Evolutionary conservation across 2,113 vertebrate species (phyloP).

Genomic region (Rhabdomys dilectus): DNA sequence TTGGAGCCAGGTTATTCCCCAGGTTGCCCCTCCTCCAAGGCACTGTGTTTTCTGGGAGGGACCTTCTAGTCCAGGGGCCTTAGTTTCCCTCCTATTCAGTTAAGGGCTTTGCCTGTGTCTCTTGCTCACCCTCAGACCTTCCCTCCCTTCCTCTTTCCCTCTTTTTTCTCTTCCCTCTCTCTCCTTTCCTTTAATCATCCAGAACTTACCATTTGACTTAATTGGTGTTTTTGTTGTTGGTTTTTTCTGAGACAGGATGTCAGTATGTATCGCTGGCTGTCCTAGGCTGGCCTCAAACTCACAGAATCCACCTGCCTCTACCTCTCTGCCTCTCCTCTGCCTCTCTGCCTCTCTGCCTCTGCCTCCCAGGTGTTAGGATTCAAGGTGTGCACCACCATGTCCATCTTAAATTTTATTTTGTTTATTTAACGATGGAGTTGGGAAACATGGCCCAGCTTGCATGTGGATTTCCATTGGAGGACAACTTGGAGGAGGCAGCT

Average conservation of each 20-base stretch:
- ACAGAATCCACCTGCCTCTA: background rate
- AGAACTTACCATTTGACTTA: background rate
- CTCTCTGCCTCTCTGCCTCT: too few relatives aligned
- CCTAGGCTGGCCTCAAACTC: background rate
- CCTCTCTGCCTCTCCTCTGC: background rate
- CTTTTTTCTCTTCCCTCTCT: background rate
- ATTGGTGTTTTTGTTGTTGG: background rate
- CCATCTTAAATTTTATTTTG: background rate
- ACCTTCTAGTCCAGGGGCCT: background rate
- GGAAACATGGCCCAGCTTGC: background rate
- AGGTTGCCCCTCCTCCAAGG: background rate
- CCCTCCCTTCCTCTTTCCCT: background rate
- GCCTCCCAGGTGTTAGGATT: background rate
- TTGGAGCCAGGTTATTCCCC: background rate
- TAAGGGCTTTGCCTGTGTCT: background rate
- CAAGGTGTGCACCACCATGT: background rate
- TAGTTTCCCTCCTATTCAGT: background rate
- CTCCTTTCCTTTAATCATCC: background rate
- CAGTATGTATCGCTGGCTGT: background rate
- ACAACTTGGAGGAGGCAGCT: background rate
- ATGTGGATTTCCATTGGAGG: background rate
- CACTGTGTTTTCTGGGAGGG: background rate
- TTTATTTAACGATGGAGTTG: background rate
- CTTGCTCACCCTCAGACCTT: accelerated
- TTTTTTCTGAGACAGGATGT: background rate